Evolutionary conservation across 2,797 vertebrate genomes (phyloP).

Genomic region (Muscicapa comitata): DNA sequence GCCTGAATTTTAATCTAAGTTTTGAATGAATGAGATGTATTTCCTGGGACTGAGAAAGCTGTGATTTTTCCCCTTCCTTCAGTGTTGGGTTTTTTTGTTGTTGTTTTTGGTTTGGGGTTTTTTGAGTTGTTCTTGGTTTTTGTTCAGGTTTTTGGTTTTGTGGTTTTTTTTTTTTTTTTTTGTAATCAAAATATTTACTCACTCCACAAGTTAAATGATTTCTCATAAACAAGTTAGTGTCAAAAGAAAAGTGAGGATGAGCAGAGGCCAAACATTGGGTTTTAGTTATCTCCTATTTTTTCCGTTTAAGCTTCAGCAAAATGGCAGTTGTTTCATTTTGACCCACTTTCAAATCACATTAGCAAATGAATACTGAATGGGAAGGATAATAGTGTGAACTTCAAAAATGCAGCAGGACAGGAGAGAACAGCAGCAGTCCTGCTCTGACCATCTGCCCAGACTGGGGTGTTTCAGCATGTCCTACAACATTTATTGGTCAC

Average conservation of each 20-base stretch:
- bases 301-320: not conserved
- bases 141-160: not conserved
- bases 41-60: not conserved
- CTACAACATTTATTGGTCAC: not conserved
- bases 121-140: not conserved
- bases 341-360: not conserved
- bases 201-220: not conserved
- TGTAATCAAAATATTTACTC: not conserved
- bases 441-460: not conserved
- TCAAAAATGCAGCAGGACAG: not conserved
- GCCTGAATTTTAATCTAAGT: not conserved
- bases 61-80: not conserved
- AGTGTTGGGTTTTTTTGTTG: not conserved
- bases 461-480: not conserved
- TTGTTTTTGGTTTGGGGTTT: rapidly evolving
- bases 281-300: not conserved
- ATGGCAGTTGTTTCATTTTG: not conserved
- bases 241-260: not conserved
- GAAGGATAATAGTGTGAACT: not conserved
- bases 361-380: not conserved
- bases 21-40: not conserved
- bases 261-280: not conserved
- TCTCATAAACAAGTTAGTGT: not conserved
- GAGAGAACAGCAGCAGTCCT: not conserved
- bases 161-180: not conserved